Evolutionary conservation across 2,888 invertebrate genomes (phyloP).

Genomic region (Temnothorax rugatulus): DNA sequence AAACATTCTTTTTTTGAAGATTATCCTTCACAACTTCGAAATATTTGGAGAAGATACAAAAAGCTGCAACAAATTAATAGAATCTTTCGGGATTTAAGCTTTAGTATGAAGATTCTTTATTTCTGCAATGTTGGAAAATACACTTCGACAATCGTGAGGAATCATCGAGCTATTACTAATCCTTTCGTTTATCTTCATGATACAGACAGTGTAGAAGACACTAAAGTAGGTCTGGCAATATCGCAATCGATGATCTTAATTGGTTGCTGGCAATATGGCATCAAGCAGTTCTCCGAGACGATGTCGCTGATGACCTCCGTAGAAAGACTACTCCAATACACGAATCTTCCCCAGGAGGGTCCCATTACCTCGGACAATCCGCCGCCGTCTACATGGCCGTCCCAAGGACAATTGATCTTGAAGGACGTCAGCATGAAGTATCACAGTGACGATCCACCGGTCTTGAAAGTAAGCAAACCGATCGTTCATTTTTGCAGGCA

Average conservation of each 20-base stretch:
- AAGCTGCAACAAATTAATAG: constrained; percentile 49
- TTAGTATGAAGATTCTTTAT: background rate
- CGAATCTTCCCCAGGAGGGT: constrained; percentile 90
- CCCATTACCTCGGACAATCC: constrained; percentile 79
- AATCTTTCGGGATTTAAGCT: background rate
- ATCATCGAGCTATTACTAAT: background rate
- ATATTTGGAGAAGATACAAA: constrained; percentile 62
- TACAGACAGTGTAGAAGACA: constrained; percentile 88
- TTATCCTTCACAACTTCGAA: background rate
- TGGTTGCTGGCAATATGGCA: constrained; percentile 93
- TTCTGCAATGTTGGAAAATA: background rate
- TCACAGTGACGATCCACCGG: constrained; percentile 88
- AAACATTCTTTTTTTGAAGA: background rate
- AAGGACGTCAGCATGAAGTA: constrained; percentile 90
- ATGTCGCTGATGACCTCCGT: constrained; percentile 92
- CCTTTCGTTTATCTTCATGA: background rate
- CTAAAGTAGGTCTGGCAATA: constrained; percentile 91
- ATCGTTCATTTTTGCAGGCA: too few relatives aligned
- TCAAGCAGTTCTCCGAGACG: constrained; percentile 92
- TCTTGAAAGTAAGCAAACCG: constrained; percentile 88
- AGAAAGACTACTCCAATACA: constrained; percentile 93
- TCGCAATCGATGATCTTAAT: constrained; percentile 91
- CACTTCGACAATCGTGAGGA: background rate
- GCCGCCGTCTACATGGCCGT: constrained; percentile 90
- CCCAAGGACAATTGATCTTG: constrained; percentile 89